phyloP scores from a whole-genome alignment of 1,140 invertebrate species.

The Drosophila pachea region DNA sequence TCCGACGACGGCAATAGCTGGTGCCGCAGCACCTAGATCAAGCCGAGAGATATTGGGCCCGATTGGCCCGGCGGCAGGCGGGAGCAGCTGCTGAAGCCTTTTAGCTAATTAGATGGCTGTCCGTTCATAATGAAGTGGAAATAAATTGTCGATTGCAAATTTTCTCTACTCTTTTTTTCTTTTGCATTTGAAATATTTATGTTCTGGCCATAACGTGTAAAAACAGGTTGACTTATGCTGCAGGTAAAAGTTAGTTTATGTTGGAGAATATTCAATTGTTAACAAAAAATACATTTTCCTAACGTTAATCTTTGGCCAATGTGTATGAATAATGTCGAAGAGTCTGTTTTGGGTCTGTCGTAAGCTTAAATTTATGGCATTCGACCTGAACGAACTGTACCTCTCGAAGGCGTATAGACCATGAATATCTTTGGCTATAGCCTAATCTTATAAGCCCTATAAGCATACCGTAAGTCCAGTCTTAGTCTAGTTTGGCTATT shows the following conservation, averaged over 20 bases:
- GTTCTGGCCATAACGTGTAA: constrained; percentile 46
- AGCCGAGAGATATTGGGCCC: constrained; percentile 55
- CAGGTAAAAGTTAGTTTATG: not conserved
- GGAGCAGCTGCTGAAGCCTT: constrained; percentile 46
- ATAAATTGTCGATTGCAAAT: not conserved
- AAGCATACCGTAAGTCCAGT: constrained; percentile 16
- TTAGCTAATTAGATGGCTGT: constrained; percentile 65
- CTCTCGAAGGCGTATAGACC: not conserved
- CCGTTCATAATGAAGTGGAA: constrained; percentile 30
- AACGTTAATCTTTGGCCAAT: no score
- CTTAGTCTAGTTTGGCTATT: constrained; percentile 25
- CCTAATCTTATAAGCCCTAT: not conserved
- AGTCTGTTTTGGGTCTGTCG: no score
- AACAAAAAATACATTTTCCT: no score
- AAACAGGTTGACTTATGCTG: not conserved
- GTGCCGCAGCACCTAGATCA: constrained; percentile 59
- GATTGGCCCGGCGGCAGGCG: constrained; percentile 11
- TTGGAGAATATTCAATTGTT: not conserved
- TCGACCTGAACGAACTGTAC: not conserved
- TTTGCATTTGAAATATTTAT: constrained; percentile 41
- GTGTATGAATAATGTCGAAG: no score
- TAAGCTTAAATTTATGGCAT: not conserved
- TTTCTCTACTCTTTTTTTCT: constrained; percentile 14
- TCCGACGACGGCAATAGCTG: no score
- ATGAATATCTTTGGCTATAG: not conserved